Evolutionary conservation across 2,797 vertebrate genomes (phyloP).

Genomic region (Arremon brunneinucha): DNA sequence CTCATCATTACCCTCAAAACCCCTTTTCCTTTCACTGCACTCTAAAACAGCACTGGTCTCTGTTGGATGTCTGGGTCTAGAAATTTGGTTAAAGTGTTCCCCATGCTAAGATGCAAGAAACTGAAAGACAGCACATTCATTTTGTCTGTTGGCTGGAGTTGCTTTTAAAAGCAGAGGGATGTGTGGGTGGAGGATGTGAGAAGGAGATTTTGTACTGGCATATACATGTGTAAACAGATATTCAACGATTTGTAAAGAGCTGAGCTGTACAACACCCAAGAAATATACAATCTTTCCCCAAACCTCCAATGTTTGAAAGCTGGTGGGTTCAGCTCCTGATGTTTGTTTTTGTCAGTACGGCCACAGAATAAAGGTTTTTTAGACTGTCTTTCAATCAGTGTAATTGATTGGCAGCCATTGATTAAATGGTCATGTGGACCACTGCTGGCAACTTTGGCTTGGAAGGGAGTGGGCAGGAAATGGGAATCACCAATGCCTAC

Average conservation of each 20-base stretch:
- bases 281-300: background rate
- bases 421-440: background rate
- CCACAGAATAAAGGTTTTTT: background rate
- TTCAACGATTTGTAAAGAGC: background rate
- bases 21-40: background rate
- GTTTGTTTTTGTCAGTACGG: background rate
- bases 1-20: background rate
- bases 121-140: background rate
- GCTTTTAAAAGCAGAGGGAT: slow-evolving; percentile 2
- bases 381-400: background rate
- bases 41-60: background rate
- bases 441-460: background rate
- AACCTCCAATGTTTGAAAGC: background rate
- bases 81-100: background rate
- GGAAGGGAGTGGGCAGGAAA: background rate
- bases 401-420: background rate
- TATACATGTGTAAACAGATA: slow-evolving; percentile 6
- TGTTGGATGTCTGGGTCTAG: background rate
- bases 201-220: slow-evolving; percentile 1
- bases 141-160: background rate
- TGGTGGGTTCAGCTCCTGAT: background rate
- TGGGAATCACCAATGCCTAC: background rate
- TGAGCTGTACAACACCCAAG: background rate
- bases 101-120: background rate
- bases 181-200: background rate